These are phyloP conservation scores for Trinectes maculatus DNA, from an alignment of 2,113 vertebrate species.

Conservation along the genomic window DNA sequence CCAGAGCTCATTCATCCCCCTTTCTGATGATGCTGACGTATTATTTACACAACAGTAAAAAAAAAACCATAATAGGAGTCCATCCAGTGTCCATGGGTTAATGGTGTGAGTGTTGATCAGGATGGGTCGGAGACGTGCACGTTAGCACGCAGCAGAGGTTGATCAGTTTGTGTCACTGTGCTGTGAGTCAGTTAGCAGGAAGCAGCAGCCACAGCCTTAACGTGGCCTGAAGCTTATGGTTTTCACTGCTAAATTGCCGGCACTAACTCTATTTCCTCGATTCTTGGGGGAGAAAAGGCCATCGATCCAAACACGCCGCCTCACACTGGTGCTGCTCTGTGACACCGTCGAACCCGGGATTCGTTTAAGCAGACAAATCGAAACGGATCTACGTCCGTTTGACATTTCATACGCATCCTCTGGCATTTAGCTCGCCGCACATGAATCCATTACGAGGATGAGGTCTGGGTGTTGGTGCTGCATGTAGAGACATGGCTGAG, in stretches of 20 bases:
- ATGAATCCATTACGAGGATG: slow-evolving; percentile 17
- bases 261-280: slow-evolving; percentile 1
- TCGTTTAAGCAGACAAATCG: background rate
- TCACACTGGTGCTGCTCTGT: background rate
- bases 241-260: background rate
- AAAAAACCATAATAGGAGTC: too few species aligned
- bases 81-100: too few species aligned
- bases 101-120: background rate
- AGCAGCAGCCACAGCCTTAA: background rate
- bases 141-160: background rate
- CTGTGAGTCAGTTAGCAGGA: background rate
- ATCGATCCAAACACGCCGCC: slow-evolving; percentile 3
- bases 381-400: background rate
- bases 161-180: background rate
- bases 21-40: slow-evolving; percentile 1
- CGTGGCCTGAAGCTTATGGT: background rate
- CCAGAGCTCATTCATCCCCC: background rate
- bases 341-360: background rate
- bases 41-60: background rate
- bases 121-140: background rate
- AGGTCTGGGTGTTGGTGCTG: background rate
- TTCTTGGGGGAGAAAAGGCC: background rate
- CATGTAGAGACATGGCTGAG: slow-evolving; percentile 40
- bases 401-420: background rate
- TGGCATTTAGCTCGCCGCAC: background rate